Conservation (phyloP, 2,888 invertebrate genomes). For the Anodontia alba region DNA sequence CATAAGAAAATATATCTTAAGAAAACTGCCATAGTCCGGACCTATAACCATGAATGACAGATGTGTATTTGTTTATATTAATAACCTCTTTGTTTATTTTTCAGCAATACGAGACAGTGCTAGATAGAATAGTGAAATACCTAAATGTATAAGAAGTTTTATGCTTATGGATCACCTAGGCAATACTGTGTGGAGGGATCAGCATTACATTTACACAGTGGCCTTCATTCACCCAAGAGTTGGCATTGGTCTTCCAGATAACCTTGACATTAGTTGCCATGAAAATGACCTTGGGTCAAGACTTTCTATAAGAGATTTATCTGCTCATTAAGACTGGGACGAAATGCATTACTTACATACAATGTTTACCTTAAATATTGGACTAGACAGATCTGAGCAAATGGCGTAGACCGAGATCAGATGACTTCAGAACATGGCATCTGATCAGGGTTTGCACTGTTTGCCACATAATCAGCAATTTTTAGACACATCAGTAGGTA, state of each 20-base stretch:
- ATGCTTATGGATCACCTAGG: background rate
- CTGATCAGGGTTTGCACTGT: background rate
- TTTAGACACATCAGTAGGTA: no score
- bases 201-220: constrained; percentile 18
- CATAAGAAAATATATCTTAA: no score
- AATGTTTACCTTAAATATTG: no score
- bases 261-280: constrained; percentile 7
- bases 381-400: no score
- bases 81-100: constrained; percentile 20
- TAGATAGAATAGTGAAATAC: constrained; percentile 38
- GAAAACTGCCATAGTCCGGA: no score
- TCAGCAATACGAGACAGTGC: constrained; percentile 60
- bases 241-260: constrained; percentile 11
- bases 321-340: constrained; percentile 12
- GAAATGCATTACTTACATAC: constrained; percentile 18
- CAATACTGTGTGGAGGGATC: background rate
- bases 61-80: no score
- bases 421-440: background rate
- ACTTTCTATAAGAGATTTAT: constrained; percentile 4
- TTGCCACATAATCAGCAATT: no score
- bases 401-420: no score
- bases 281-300: background rate
- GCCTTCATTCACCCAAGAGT: background rate
- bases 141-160: background rate
- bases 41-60: no score